phyloP scores from a whole-genome alignment of 2,888 invertebrate genomes.

The Acholoe squamosa region DNA sequence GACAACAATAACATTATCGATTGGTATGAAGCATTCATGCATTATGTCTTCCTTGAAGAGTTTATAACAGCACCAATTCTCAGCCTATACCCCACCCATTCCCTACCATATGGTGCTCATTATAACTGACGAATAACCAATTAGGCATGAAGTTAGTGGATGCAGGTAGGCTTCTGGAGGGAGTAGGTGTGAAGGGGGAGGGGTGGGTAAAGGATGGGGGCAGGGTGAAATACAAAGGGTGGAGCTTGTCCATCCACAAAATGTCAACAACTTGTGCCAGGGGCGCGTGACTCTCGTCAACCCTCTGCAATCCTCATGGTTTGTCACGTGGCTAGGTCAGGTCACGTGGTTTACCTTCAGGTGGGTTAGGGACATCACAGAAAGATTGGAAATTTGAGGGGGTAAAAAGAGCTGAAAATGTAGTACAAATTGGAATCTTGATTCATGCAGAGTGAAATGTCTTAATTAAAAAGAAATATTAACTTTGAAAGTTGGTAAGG shows the following conservation, averaged over 20 bases:
- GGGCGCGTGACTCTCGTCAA: background rate
- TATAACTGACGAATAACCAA: background rate
- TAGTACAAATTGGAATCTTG: too few relatives aligned
- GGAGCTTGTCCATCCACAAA: background rate
- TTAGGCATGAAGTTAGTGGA: background rate
- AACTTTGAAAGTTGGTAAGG: too few relatives aligned
- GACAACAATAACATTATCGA: too few relatives aligned
- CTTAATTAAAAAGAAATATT: too few relatives aligned
- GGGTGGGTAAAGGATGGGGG: background rate
- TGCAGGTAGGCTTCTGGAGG: background rate
- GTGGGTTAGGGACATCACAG: too few relatives aligned
- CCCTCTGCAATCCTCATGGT: background rate
- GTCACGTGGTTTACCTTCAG: background rate
- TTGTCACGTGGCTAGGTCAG: background rate
- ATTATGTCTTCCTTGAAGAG: too few relatives aligned
- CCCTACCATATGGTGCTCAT: background rate
- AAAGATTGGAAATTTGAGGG: too few relatives aligned
- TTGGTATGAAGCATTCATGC: too few relatives aligned
- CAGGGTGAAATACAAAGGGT: background rate
- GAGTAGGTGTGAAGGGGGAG: background rate
- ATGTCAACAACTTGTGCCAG: conserved; percentile 4
- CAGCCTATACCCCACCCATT: background rate
- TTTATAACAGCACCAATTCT: too few relatives aligned
- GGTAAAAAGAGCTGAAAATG: too few relatives aligned
- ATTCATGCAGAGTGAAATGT: too few relatives aligned